Evolutionary conservation across 1,140 invertebrate species (phyloP).

Genomic region (Micrasema longulum): DNA sequence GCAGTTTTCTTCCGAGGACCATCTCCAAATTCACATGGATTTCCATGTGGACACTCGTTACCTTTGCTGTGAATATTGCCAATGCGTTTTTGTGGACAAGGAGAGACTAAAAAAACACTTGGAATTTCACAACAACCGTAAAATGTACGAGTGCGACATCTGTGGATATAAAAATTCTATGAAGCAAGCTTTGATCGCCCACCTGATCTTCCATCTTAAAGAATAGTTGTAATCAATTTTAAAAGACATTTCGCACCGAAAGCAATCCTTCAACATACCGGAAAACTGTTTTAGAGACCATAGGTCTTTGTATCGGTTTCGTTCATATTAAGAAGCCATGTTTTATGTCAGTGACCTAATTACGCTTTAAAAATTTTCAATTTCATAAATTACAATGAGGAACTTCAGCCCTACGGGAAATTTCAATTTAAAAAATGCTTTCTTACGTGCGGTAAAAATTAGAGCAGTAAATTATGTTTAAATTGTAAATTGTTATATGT

Average conservation of each 20-base stretch:
- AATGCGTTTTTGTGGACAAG: slow-evolving; percentile 62
- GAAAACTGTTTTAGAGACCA: too few relatives aligned
- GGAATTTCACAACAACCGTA: slow-evolving; percentile 65
- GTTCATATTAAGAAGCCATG: too few relatives aligned
- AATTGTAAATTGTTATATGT: too few relatives aligned
- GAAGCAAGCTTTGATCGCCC: slow-evolving; percentile 61
- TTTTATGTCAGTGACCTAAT: too few relatives aligned
- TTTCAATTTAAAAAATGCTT: too few relatives aligned
- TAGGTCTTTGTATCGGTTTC: too few relatives aligned
- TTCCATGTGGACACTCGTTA: slow-evolving; percentile 64
- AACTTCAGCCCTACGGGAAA: too few relatives aligned
- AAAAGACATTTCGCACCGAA: slow-evolving; percentile 13
- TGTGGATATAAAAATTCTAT: slow-evolving; percentile 67
- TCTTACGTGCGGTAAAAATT: too few relatives aligned
- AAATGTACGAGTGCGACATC: slow-evolving; percentile 66
- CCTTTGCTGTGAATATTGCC: slow-evolving; percentile 65
- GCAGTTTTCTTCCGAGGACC: slow-evolving; percentile 60
- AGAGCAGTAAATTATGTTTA: too few relatives aligned
- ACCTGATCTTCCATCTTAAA: slow-evolving; percentile 10
- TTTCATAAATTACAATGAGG: too few relatives aligned
- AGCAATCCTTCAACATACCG: too few relatives aligned
- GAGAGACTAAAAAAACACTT: slow-evolving; percentile 62
- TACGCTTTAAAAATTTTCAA: too few relatives aligned
- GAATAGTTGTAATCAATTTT: slow-evolving; percentile 10
- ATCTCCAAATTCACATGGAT: slow-evolving; percentile 61